Evolutionary conservation across 2,797 vertebrate species (phyloP).

Genomic region (Helarctos malayanus): DNA sequence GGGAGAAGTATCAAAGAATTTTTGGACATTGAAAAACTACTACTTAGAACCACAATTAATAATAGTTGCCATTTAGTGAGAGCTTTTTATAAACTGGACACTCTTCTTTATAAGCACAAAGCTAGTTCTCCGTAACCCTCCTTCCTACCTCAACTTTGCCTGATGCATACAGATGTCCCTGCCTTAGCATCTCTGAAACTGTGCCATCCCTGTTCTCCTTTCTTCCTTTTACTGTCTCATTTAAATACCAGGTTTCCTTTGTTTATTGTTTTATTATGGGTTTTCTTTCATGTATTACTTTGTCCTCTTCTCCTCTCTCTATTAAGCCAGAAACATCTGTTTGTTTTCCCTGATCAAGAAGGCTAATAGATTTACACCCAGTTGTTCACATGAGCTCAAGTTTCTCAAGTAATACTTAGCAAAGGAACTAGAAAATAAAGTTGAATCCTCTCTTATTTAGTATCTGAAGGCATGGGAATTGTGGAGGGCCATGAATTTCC

Average conservation of each 20-base stretch:
- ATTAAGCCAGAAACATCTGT: background rate
- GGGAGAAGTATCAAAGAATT: background rate
- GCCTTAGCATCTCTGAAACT: background rate
- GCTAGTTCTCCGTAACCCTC: background rate
- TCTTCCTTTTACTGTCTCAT: background rate
- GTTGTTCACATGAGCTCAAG: background rate
- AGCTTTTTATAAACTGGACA: background rate
- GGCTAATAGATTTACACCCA: background rate
- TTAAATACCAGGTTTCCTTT: background rate
- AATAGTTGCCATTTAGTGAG: background rate
- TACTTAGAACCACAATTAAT: background rate
- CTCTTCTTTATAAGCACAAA: background rate
- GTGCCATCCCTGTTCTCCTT: background rate
- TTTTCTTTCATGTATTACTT: background rate
- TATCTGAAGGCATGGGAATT: background rate
- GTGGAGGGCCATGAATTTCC: background rate
- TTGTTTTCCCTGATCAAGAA: slow-evolving; percentile 2
- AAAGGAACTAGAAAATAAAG: background rate
- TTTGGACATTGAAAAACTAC: background rate
- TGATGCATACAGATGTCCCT: background rate
- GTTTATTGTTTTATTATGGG: background rate
- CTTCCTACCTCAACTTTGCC: background rate
- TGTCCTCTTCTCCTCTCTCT: background rate
- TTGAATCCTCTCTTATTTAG: background rate
- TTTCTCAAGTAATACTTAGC: background rate